Percentiles rank a stretch among this genome's conserved stretches.
These are phyloP conservation scores for Kryptopterus vitreolus DNA, from an alignment of 2,797 vertebrate species.

Conservation along the genomic window DNA sequence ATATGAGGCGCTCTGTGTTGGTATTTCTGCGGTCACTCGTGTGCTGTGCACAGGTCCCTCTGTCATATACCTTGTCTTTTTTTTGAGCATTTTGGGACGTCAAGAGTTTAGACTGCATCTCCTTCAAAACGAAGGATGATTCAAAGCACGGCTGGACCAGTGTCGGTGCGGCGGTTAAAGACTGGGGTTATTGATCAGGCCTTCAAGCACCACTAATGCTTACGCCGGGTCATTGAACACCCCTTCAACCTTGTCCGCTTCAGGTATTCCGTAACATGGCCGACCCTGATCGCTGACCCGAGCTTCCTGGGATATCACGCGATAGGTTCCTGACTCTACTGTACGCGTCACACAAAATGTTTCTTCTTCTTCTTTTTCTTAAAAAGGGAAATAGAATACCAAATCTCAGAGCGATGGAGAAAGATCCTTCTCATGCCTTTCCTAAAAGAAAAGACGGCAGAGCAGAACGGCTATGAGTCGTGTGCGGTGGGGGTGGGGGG, in stretches of 20 bases:
- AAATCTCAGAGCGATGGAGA: neutral
- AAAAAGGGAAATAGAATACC: neutral
- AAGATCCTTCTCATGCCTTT: constrained; percentile 33
- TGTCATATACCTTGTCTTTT: constrained; percentile 32
- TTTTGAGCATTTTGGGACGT: constrained; percentile 3
- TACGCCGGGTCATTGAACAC: neutral
- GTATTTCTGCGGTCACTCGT: constrained; percentile 74
- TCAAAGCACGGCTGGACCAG: neutral
- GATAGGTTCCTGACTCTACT: too few relatives aligned
- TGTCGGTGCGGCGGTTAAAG: neutral
- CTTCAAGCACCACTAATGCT: neutral
- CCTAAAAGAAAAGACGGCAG: constrained; percentile 41
- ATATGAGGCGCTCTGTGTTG: constrained; percentile 69
- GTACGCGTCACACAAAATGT: neutral
- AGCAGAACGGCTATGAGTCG: constrained; percentile 48
- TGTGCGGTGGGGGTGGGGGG: too few relatives aligned
- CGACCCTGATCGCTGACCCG: neutral
- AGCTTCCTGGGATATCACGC: neutral
- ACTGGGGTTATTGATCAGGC: neutral
- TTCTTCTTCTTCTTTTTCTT: neutral
- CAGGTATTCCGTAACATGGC: neutral
- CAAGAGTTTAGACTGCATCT: neutral
- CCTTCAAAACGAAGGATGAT: neutral
- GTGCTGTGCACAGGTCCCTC: constrained; percentile 70
- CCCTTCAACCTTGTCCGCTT: neutral